Conservation (phyloP, 1,140 invertebrate species). For the Hycleus phaleratus region DNA sequence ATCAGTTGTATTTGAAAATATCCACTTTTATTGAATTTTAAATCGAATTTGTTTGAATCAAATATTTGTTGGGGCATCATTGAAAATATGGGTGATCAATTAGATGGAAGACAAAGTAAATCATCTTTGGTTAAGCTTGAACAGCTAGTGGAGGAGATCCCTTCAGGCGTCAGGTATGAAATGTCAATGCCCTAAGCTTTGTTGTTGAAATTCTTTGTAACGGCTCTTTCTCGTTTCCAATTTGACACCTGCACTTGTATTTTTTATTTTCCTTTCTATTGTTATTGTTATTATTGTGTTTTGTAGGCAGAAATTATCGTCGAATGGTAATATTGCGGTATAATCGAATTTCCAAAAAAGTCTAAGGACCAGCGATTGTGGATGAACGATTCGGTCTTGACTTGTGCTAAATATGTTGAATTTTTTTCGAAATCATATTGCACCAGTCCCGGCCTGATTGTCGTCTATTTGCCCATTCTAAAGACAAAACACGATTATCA, state of each 20-base stretch:
- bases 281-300: too few relatives aligned
- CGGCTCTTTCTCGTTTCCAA: slow-evolving; percentile 22
- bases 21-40: too few relatives aligned
- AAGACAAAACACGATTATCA: too few relatives aligned
- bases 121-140: background rate
- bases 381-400: slow-evolving; percentile 21
- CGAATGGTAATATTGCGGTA: too few relatives aligned
- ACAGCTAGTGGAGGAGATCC: slow-evolving; percentile 18
- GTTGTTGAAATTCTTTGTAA: slow-evolving; percentile 26
- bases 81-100: too few relatives aligned
- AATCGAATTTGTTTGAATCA: too few relatives aligned
- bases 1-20: too few relatives aligned
- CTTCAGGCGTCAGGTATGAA: slow-evolving; percentile 23
- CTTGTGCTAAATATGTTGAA: slow-evolving; percentile 25
- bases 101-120: too few relatives aligned
- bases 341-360: too few relatives aligned
- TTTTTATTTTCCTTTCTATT: too few relatives aligned
- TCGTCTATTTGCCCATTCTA: background rate
- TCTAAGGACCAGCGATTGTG: background rate
- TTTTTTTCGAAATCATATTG: slow-evolving; percentile 29
- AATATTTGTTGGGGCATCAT: too few relatives aligned
- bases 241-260: slow-evolving; percentile 14
- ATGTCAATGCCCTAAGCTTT: slow-evolving; percentile 26
- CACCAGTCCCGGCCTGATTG: slow-evolving; percentile 35
- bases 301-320: too few relatives aligned